Percentiles rank a stretch among this genome's conserved stretches.
Evolutionary conservation across 2,888 invertebrate species (phyloP).

Genomic region (Cyrtodaria siliqua): DNA sequence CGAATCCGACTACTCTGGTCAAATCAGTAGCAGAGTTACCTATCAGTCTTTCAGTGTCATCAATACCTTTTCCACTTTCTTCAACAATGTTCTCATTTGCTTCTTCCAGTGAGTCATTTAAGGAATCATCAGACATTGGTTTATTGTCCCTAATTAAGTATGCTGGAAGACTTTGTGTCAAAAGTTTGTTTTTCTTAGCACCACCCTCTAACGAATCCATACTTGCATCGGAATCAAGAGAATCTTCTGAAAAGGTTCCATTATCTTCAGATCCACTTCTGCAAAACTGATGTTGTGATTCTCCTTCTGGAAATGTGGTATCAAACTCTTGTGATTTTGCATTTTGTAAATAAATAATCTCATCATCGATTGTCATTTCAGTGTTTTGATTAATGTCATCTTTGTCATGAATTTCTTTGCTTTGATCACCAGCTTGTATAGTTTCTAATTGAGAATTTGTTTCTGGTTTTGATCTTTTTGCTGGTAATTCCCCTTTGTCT

Average conservation of each 20-base stretch:
- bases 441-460: too few relatives aligned
- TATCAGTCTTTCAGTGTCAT: too few relatives aligned
- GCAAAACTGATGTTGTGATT: too few relatives aligned
- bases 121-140: conserved; percentile 42
- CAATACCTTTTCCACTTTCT: too few relatives aligned
- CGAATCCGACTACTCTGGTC: too few relatives aligned
- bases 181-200: conserved; percentile 10
- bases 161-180: conserved; percentile 52
- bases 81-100: not conserved
- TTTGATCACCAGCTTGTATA: too few relatives aligned
- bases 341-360: not conserved
- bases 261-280: not conserved
- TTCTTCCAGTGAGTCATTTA: conserved; percentile 47
- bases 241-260: conserved; percentile 50
- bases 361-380: not conserved
- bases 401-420: too few relatives aligned
- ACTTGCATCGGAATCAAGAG: conserved; percentile 48
- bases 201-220: conserved; percentile 61
- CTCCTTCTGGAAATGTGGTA: not conserved
- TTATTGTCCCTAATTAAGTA: conserved; percentile 37
- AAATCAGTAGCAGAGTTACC: too few relatives aligned
- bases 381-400: not conserved
- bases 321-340: not conserved
- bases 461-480: conserved; percentile 32
- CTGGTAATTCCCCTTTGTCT: not conserved